phyloP scores from a whole-genome alignment of 2,797 vertebrate genomes.

The Myripristis jacobus region DNA sequence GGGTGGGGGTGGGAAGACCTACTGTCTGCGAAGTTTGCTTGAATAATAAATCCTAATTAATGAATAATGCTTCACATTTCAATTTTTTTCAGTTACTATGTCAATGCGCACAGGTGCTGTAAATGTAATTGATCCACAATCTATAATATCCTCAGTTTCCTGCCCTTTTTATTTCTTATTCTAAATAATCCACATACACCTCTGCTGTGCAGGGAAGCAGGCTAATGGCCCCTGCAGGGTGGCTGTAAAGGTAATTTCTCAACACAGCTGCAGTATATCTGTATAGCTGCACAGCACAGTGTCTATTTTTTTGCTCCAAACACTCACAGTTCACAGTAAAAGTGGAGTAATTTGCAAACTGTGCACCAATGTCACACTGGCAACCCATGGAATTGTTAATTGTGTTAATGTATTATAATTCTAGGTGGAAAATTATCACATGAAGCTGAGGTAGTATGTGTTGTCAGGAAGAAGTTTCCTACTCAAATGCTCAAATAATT shows the following conservation, averaged over 20 bases:
- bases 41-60: too few species aligned
- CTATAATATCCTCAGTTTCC: not conserved
- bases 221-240: not conserved
- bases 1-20: too few species aligned
- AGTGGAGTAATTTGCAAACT: constrained; percentile 17
- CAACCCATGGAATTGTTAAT: not conserved
- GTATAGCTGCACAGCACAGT: constrained; percentile 20
- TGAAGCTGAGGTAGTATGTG: not conserved
- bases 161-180: not conserved
- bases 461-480: not conserved
- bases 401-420: not conserved
- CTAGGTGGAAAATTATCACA: not conserved
- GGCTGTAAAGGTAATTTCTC: constrained; percentile 1
- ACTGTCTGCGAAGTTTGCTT: too few species aligned
- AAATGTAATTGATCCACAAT: not conserved
- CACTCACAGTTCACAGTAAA: constrained; percentile 27
- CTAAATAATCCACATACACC: not conserved
- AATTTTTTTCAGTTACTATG: not conserved
- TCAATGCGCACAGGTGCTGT: not conserved
- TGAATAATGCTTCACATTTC: too few species aligned
- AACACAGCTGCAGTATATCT: constrained; percentile 28
- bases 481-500: too few species aligned
- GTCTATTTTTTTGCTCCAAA: constrained; percentile 14
- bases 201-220: not conserved
- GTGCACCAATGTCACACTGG: constrained; percentile 2